Percentiles rank a stretch among this genome's conserved stretches.
Conservation (phyloP, 37 sponge, comb jelly and placozoan genomes). For the Eunapius fragilis region DNA sequence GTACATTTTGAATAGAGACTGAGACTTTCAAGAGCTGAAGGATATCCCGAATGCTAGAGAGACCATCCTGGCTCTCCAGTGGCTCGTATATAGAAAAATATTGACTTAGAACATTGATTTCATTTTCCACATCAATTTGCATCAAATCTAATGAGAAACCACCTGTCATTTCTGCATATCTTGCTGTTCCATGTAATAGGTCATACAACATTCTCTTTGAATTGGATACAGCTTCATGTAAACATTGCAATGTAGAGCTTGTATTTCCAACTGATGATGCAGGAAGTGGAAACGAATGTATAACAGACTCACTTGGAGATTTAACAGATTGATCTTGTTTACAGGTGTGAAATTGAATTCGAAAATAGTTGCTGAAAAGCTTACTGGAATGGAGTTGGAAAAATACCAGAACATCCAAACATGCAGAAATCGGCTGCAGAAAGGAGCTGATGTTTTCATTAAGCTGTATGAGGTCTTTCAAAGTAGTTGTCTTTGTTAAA, state of each 20-base stretch:
- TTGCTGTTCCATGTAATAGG: slow-evolving; percentile 57
- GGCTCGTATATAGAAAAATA: slow-evolving; percentile 21
- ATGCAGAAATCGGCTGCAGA: slow-evolving; percentile 26
- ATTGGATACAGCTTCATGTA: slow-evolving; percentile 29
- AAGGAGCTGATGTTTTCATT: slow-evolving; percentile 3
- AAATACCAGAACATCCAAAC: slow-evolving; percentile 46
- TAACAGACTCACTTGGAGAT: no score
- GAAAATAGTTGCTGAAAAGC: slow-evolving; percentile 64
- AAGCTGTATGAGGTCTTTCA: slow-evolving; percentile 13
- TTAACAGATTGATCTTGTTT: not conserved
- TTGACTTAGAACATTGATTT: slow-evolving; percentile 38
- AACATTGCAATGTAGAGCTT: not conserved
- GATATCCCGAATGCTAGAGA: slow-evolving; percentile 52
- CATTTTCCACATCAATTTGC: slow-evolving; percentile 47
- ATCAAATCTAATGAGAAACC: slow-evolving; percentile 31
- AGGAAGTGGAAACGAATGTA: not conserved
- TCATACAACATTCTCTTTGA: slow-evolving; percentile 41
- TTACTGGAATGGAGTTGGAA: slow-evolving; percentile 61
- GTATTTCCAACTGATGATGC: not conserved
- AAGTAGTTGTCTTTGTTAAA: slow-evolving; percentile 7
- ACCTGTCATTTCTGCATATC: slow-evolving; percentile 54
- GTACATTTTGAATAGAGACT: slow-evolving; percentile 48
- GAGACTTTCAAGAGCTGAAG: slow-evolving; percentile 73
- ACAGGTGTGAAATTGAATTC: slow-evolving; percentile 12
- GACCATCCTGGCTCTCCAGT: slow-evolving; percentile 22